Percentiles rank a stretch among this genome's conserved stretches.
These are phyloP conservation scores for Nothoprocta perdicaria DNA, from an alignment of 2,113 vertebrate species.

Conservation along the genomic window DNA sequence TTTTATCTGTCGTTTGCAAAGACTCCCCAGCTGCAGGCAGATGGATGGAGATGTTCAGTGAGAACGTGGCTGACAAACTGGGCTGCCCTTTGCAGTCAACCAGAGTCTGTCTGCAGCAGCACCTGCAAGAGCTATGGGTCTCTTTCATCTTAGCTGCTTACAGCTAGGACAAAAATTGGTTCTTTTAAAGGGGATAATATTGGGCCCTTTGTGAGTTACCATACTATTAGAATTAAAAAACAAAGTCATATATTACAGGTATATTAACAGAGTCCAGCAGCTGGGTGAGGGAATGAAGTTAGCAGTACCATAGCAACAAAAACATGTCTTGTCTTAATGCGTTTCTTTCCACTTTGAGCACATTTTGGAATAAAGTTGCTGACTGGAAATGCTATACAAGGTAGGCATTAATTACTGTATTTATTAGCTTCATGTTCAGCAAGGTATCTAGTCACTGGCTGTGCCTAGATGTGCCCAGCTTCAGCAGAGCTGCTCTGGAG, in stretches of 20 bases:
- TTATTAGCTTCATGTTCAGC: not conserved
- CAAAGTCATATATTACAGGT: not conserved
- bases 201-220: not conserved
- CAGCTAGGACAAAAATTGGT: not conserved
- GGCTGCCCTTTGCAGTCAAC: constrained; percentile 51
- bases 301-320: not conserved
- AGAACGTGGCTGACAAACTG: not conserved
- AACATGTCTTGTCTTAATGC: not conserved
- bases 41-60: not conserved
- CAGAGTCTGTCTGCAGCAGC: not conserved
- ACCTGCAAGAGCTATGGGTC: not conserved
- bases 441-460: not conserved
- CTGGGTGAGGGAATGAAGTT: not conserved
- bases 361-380: not conserved
- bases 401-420: not conserved
- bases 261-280: not conserved
- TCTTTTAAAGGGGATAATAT: not conserved
- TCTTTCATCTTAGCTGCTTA: constrained; percentile 43
- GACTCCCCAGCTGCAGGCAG: constrained; percentile 14
- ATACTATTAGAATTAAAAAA: not conserved
- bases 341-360: not conserved
- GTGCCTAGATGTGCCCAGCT: not conserved
- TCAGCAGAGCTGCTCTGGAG: not conserved
- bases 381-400: not conserved
- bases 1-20: not conserved